A percentile compares a stretch with the other conserved stretches of the same genome.
These are phyloP conservation scores for Aleiodes testaceus DNA, from an alignment of 2,888 invertebrate species.

Conservation along the genomic window DNA sequence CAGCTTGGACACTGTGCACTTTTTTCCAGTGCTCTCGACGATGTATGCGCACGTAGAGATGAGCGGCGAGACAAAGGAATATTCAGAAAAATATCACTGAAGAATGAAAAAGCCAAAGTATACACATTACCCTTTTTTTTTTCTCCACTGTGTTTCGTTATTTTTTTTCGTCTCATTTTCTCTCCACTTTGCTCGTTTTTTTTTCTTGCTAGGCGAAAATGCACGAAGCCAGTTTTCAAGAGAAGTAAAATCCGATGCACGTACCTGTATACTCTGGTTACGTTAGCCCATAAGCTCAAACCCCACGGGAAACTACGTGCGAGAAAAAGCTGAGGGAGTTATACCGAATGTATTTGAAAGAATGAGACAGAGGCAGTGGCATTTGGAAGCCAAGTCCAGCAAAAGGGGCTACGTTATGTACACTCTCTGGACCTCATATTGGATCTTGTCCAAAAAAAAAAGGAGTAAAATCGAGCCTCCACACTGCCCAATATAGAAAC, in stretches of 20 bases:
- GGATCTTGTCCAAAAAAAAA: constrained; percentile 38
- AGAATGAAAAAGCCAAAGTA: background rate
- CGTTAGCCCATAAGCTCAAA: constrained; percentile 40
- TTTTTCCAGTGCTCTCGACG: constrained; percentile 13
- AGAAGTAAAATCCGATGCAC: constrained; percentile 20
- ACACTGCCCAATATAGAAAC: background rate
- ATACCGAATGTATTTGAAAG: background rate
- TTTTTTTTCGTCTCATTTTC: background rate
- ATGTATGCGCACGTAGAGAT: background rate
- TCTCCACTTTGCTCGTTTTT: background rate
- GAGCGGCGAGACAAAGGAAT: background rate
- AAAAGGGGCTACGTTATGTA: background rate
- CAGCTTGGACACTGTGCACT: constrained; percentile 6
- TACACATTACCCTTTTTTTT: constrained; percentile 1
- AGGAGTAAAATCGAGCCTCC: constrained; percentile 4
- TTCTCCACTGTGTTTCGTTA: background rate
- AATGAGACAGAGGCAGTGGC: no score
- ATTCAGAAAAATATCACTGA: no score
- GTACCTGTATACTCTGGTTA: constrained; percentile 37
- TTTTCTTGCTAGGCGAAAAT: background rate
- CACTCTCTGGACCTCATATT: constrained; percentile 26
- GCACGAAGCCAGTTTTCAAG: background rate
- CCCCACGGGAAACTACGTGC: constrained; percentile 37
- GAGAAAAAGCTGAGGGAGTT: background rate
- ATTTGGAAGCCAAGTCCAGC: constrained; percentile 19